Evolutionary conservation across 1,140 invertebrate species (phyloP).

Genomic region (Phocides pigmalion): DNA sequence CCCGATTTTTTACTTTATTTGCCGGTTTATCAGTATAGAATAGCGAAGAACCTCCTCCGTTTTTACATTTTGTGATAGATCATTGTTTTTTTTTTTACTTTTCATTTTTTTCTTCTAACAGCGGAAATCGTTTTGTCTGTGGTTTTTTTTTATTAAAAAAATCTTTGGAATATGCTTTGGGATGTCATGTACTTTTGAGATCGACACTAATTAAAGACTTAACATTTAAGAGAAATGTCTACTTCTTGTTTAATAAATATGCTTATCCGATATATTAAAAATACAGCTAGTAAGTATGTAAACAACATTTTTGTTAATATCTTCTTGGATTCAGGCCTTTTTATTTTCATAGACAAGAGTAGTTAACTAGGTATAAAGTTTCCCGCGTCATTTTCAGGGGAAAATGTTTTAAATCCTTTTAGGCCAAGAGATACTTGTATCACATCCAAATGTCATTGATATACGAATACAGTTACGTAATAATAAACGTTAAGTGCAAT

Average conservation of each 20-base stretch:
- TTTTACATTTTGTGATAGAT: no score
- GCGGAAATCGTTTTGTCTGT: constrained; percentile 5
- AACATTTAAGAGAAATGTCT: neutral
- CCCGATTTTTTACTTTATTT: no score
- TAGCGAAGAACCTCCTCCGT: no score
- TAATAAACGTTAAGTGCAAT: neutral
- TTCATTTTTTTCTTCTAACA: no score
- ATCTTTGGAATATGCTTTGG: constrained; percentile 53
- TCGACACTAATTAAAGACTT: constrained; percentile 37
- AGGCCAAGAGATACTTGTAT: constrained; percentile 15
- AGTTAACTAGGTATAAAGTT: neutral
- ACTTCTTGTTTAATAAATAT: neutral
- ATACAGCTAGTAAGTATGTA: neutral
- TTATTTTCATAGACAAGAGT: constrained; percentile 4
- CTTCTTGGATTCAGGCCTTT: neutral
- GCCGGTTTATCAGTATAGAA: no score
- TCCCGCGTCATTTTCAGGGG: neutral
- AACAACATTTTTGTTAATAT: neutral
- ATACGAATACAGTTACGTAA: neutral
- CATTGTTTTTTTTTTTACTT: no score
- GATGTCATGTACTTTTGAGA: constrained; percentile 52
- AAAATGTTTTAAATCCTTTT: constrained; percentile 1
- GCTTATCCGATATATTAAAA: neutral
- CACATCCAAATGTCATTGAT: constrained; percentile 19
- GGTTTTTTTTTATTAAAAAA: constrained; percentile 48